These are phyloP conservation scores for Pterostichus niger DNA, from an alignment of 2,888 invertebrate genomes.

Conservation along the genomic window DNA sequence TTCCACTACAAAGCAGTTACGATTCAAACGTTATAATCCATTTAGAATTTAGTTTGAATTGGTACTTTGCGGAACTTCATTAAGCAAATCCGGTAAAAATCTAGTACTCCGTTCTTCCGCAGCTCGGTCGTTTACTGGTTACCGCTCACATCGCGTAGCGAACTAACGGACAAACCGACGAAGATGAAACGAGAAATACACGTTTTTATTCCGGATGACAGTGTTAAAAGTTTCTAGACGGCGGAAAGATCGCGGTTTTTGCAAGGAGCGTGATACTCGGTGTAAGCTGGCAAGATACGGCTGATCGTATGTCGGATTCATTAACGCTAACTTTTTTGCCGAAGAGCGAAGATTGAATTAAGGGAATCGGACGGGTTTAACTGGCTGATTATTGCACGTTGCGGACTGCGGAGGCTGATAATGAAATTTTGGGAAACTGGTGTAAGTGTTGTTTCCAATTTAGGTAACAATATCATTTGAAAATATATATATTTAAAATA, in stretches of 20 bases:
- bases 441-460: neutral
- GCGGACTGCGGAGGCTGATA: neutral
- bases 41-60: constrained; percentile 10
- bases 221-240: constrained; percentile 40
- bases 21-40: constrained; percentile 40
- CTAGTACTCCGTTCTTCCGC: neutral
- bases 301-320: constrained; percentile 57
- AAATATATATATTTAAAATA: no score
- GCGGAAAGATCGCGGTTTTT: constrained; percentile 36
- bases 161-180: neutral
- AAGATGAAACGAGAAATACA: constrained; percentile 40
- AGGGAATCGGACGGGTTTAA: constrained; percentile 46
- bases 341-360: constrained; percentile 51
- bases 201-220: constrained; percentile 45
- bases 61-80: constrained; percentile 29
- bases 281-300: constrained; percentile 31
- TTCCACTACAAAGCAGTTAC: constrained; percentile 12
- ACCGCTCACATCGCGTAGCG: no score
- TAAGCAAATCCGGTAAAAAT: constrained; percentile 32
- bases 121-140: no score
- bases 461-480: no score
- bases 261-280: constrained; percentile 29
- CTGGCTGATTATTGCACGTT: constrained; percentile 28
- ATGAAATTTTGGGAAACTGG: constrained; percentile 2
- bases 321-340: constrained; percentile 53